These are phyloP conservation scores for Lamellibrachia satsuma DNA, from an alignment of 2,888 invertebrate genomes.

Conservation along the genomic window DNA sequence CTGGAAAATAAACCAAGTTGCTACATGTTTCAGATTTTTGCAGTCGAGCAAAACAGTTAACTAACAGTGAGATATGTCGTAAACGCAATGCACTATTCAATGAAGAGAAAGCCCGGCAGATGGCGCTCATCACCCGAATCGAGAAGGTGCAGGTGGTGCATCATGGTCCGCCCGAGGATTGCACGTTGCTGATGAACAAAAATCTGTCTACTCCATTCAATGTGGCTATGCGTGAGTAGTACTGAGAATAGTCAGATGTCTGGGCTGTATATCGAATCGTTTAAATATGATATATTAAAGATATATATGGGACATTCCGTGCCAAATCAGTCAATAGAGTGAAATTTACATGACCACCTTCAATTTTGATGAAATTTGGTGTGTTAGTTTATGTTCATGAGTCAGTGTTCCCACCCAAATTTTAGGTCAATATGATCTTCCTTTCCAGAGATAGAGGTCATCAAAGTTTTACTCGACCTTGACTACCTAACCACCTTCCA, in stretches of 20 bases:
- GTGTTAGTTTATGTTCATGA: too few species aligned
- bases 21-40: not conserved
- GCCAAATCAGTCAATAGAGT: too few species aligned
- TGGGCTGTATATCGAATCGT: not conserved
- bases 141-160: slow-evolving; percentile 90
- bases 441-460: too few species aligned
- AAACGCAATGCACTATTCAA: slow-evolving; percentile 73
- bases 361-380: too few species aligned
- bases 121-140: slow-evolving; percentile 79
- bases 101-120: slow-evolving; percentile 80
- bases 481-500: too few species aligned
- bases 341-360: too few species aligned
- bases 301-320: too few species aligned
- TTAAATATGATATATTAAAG: not conserved
- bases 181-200: slow-evolving; percentile 87
- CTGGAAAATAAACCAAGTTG: not conserved
- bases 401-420: too few species aligned
- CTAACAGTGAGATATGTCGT: slow-evolving; percentile 19
- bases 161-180: slow-evolving; percentile 78
- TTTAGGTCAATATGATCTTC: too few species aligned
- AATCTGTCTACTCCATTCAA: slow-evolving; percentile 89
- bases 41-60: slow-evolving; percentile 13
- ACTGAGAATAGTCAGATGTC: not conserved
- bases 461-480: too few species aligned
- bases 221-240: slow-evolving; percentile 85